Conservation (phyloP, 2,113 vertebrate species). For the Uropsilus gracilis region DNA sequence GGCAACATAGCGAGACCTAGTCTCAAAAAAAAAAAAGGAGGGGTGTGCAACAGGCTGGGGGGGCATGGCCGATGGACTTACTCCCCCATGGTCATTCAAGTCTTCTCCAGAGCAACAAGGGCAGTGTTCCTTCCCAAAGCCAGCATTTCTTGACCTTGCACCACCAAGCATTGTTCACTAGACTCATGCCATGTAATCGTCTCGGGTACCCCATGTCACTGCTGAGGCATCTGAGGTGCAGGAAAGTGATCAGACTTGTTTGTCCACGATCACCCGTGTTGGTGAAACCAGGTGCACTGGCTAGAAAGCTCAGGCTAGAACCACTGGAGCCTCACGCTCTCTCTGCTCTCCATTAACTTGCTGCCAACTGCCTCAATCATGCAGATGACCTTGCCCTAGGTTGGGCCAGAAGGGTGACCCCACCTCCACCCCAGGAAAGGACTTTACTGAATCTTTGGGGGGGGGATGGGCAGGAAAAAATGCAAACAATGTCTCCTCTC, state of each 20-base stretch:
- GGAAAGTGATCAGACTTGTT: background rate
- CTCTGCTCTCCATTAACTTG: background rate
- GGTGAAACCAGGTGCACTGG: background rate
- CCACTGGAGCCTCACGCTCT: background rate
- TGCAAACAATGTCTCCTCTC: background rate
- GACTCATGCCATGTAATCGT: background rate
- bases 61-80: background rate
- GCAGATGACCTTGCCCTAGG: background rate
- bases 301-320: background rate
- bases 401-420: no score
- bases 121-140: background rate
- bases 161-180: background rate
- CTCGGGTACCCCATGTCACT: background rate
- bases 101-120: background rate
- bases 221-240: background rate
- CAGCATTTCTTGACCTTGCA: background rate
- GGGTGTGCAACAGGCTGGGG: background rate
- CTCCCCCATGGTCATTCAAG: background rate
- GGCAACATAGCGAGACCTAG: no score
- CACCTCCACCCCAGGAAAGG: background rate
- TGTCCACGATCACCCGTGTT: background rate
- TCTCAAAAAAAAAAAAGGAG: no score
- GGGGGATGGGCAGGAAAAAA: constrained; percentile 12
- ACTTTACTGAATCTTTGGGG: background rate
- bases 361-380: background rate